phyloP scores from a whole-genome alignment of 53 echinoderm and acorn worm genomes.

The Holothuria scabra region DNA sequence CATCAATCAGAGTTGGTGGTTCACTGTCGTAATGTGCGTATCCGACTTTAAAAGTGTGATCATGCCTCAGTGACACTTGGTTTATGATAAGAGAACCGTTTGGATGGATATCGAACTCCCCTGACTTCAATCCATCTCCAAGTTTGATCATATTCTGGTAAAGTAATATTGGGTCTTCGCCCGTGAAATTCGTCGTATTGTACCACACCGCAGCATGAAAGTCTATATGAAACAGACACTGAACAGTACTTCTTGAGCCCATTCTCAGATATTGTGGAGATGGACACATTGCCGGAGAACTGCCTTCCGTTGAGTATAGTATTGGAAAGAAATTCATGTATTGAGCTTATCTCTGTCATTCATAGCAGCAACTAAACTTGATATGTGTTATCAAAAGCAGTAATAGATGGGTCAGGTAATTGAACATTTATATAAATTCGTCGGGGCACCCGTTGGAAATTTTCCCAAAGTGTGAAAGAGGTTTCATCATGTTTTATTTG shows the following conservation, averaged over 20 bases:
- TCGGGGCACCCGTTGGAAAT: too few species aligned
- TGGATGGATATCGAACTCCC: not conserved
- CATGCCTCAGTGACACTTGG: not conserved
- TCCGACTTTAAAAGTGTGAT: not conserved
- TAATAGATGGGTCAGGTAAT: too few species aligned
- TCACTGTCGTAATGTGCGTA: not conserved
- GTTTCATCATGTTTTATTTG: too few species aligned
- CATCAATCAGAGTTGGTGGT: not conserved
- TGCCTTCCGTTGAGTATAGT: too few species aligned
- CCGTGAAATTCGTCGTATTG: not conserved
- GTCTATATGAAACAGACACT: slow-evolving; percentile 4
- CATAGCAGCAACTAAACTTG: too few species aligned
- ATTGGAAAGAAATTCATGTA: too few species aligned
- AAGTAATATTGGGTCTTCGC: not conserved
- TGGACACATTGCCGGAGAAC: not conserved
- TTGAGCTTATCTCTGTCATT: too few species aligned
- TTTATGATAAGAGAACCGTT: slow-evolving; percentile 31
- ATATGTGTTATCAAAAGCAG: too few species aligned
- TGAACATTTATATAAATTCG: too few species aligned
- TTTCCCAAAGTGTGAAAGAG: too few species aligned
- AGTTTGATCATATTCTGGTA: not conserved
- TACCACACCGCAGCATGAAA: slow-evolving; percentile 1
- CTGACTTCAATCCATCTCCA: not conserved
- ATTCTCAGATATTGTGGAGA: slow-evolving; percentile 14
- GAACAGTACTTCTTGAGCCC: not conserved